These are phyloP conservation scores for Amyelois transitella DNA, from an alignment of 1,140 invertebrate genomes.

Conservation along the genomic window DNA sequence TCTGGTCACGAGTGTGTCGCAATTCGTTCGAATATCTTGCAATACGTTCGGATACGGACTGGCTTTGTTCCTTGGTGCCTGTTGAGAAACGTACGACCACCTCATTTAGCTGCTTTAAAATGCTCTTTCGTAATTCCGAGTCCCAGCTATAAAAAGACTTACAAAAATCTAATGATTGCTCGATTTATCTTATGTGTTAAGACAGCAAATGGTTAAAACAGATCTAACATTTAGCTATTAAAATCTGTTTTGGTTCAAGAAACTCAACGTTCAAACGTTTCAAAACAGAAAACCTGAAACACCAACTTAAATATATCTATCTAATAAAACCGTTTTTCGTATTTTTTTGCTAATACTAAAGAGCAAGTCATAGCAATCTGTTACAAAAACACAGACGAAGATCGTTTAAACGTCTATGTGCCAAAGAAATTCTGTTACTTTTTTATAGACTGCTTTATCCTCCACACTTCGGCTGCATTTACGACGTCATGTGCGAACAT, in stretches of 20 bases:
- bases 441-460: conserved; percentile 42
- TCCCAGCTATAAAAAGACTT: not conserved
- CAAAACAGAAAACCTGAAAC: no score
- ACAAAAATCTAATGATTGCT: not conserved
- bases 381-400: not conserved
- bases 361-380: not conserved
- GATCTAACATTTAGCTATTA: no score
- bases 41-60: conserved; percentile 31
- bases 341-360: no score
- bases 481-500: conserved; percentile 42
- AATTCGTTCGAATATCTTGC: conserved; percentile 32
- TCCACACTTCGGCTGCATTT: conserved; percentile 27
- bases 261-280: no score
- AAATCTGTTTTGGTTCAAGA: no score
- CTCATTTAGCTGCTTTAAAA: conserved; percentile 7
- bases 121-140: not conserved
- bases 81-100: not conserved
- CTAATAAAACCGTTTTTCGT: no score
- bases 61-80: conserved; percentile 22
- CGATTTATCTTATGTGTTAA: not conserved
- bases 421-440: conserved; percentile 29
- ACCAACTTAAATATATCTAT: no score
- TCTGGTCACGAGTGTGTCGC: conserved; percentile 46
- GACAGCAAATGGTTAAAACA: no score
- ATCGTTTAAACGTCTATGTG: conserved; percentile 7